A percentile compares a stretch with the other conserved stretches of the same genome.
These are phyloP conservation scores for Sebastes itinus DNA, from an alignment of 2,797 vertebrate species.

Conservation along the genomic window DNA sequence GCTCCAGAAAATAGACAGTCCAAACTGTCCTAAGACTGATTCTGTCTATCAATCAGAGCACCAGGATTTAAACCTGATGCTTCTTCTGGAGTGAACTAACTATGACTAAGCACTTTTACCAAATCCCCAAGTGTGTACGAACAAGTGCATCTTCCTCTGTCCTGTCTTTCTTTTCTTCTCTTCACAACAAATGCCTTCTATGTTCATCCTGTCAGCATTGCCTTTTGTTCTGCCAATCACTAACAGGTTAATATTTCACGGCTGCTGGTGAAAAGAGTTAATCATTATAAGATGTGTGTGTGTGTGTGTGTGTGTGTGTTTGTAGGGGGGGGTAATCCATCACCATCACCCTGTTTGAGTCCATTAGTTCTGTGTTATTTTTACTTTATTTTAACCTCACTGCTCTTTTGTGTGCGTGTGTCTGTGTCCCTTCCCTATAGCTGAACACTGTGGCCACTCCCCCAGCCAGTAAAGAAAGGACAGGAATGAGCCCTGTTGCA, in stretches of 20 bases:
- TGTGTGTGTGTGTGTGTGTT: not conserved
- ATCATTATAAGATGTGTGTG: constrained; percentile 28
- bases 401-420: constrained; percentile 59
- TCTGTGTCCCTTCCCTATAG: constrained; percentile 64
- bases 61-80: constrained; percentile 21
- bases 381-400: constrained; percentile 59
- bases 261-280: constrained; percentile 33
- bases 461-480: constrained; percentile 59
- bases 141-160: constrained; percentile 46
- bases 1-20: constrained; percentile 11
- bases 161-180: constrained; percentile 17
- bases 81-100: constrained; percentile 35
- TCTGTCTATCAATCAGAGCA: constrained; percentile 26
- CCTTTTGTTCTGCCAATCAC: constrained; percentile 51
- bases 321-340: not conserved
- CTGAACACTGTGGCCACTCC: constrained; percentile 74
- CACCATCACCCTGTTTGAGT: constrained; percentile 1
- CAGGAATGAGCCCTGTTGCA: constrained; percentile 54
- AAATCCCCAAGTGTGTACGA: constrained; percentile 36
- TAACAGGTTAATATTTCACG: constrained; percentile 52
- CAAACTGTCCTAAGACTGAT: not conserved
- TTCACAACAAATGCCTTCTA: constrained; percentile 64
- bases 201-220: constrained; percentile 45
- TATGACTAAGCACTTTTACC: constrained; percentile 66
- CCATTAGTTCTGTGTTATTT: constrained; percentile 21